phyloP scores from a whole-genome alignment of 2,113 vertebrate species.

The Onychostoma macrolepis region DNA sequence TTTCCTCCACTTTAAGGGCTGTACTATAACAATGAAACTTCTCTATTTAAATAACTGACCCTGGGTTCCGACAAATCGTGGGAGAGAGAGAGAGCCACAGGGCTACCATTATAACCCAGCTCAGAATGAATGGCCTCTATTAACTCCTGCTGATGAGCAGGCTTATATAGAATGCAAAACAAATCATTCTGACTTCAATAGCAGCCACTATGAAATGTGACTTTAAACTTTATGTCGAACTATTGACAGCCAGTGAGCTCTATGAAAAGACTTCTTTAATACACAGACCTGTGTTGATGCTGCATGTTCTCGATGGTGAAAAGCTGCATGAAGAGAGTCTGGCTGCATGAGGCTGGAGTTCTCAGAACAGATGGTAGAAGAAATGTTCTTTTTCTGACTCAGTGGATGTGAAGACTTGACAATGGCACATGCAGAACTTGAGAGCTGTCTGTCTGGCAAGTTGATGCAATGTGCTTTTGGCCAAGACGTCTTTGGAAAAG shows the following conservation, averaged over 20 bases:
- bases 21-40: slow-evolving; percentile 27
- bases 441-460: slow-evolving; percentile 18
- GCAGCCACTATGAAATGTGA: background rate
- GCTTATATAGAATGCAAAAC: slow-evolving; percentile 61
- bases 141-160: slow-evolving; percentile 63
- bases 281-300: background rate
- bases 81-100: slow-evolving; percentile 55
- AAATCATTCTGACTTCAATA: slow-evolving; percentile 52
- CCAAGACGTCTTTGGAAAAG: slow-evolving; percentile 11
- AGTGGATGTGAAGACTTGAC: slow-evolving; percentile 25
- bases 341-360: slow-evolving; percentile 39
- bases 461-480: slow-evolving; percentile 16
- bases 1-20: slow-evolving; percentile 20
- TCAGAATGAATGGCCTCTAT: slow-evolving; percentile 62
- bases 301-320: background rate
- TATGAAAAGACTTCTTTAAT: slow-evolving; percentile 25
- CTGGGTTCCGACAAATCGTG: slow-evolving; percentile 46
- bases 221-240: slow-evolving; percentile 12
- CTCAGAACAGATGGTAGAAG: slow-evolving; percentile 32
- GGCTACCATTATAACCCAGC: slow-evolving; percentile 53
- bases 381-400: slow-evolving; percentile 1
- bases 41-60: slow-evolving; percentile 22
- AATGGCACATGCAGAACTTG: slow-evolving; percentile 10
- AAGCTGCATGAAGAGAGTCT: slow-evolving; percentile 19
- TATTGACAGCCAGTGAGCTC: background rate